Evolutionary conservation across 2,888 invertebrate genomes (phyloP), one percentile per base, ranked within the genome.

Genomic region (Synergus laeviventris): DNA sequence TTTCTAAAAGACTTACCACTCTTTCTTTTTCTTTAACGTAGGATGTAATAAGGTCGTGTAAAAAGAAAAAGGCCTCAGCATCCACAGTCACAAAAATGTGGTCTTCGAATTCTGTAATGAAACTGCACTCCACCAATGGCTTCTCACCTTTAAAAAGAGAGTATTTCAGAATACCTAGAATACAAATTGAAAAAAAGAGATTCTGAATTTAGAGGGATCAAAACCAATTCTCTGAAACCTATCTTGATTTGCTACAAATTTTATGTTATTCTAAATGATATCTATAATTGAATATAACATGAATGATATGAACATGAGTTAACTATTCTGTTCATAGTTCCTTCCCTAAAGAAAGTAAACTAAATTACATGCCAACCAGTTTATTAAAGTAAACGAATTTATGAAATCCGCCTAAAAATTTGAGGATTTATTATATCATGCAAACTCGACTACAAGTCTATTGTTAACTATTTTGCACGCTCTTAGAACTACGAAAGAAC

Each of bases 11-110:
- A 91, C 92, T 91, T 87, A 96, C 96, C 91, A 96, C 94, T 91
- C 95, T 93, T 86, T 98, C 97, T 90, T 97, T 97, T 91, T 98
- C 98, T 90, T 96, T 97, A 76, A 99, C 95, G 90, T 99, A 99
- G 0, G 98, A 97, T 1, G 97, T 97, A 83, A 99, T 97, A 78
- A 99, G 94, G 91, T 99, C 99, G 90, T 99, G 99, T 45, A 99
- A 92, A 91, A 99, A 99, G 92, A 99, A 96, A 92, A 99, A 98
- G 1, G 98, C 97, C 92, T 99, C 99, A 0, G 99, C 99, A 92
- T 99, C 98, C 81, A 98, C 98, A 0, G 98, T 98, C 80, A 99
- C 98, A 91, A 97, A 98, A 87, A 99, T 99, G 91, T 99, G 98
- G 91, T 99, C 98, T 90, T 99, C 98, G 92, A 99, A 99, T 91